Evolutionary conservation across 2,888 invertebrate genomes (phyloP).

Genomic region (Nesidiocoris tenuis): DNA sequence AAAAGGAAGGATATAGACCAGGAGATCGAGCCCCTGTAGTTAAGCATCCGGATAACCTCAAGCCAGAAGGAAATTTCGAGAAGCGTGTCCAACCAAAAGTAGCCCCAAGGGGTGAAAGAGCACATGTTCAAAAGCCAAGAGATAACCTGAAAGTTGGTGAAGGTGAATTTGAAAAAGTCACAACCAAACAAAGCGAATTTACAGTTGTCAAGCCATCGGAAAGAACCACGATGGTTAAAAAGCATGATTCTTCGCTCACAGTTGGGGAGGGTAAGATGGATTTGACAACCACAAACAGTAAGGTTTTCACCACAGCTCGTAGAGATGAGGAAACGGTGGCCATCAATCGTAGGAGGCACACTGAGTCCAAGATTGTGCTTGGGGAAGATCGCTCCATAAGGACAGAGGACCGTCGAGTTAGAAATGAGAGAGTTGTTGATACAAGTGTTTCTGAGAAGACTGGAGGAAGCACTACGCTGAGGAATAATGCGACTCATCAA

Average conservation of each 20-base stretch:
- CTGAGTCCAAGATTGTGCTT: conserved; percentile 67
- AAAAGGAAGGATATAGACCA: not conserved
- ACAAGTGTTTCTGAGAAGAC: not conserved
- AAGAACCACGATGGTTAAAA: conserved; percentile 56
- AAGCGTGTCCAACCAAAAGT: conserved; percentile 55
- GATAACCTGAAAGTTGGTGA: conserved; percentile 51
- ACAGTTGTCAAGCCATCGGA: conserved; percentile 57
- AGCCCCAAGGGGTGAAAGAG: conserved; percentile 57
- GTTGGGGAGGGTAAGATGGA: conserved; percentile 60
- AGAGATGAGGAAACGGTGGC: conserved; percentile 60
- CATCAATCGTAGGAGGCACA: conserved; percentile 58
- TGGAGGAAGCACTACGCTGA: not conserved
- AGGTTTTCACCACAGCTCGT: conserved; percentile 57
- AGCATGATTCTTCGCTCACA: conserved; percentile 58
- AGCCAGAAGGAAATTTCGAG: conserved; percentile 61
- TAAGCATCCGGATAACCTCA: conserved; percentile 56
- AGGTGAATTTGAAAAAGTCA: conserved; percentile 55
- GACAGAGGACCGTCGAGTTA: conserved; percentile 20
- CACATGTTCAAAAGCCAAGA: conserved; percentile 56
- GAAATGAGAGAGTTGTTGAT: not conserved
- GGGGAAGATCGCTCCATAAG: conserved; percentile 58
- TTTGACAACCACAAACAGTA: conserved; percentile 59
- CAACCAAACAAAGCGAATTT: conserved; percentile 56
- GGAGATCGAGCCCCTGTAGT: conserved; percentile 50
- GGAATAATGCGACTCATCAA: not conserved